phyloP scores from a whole-genome alignment of 2,113 vertebrate genomes.

The Empidonax alnorum region DNA sequence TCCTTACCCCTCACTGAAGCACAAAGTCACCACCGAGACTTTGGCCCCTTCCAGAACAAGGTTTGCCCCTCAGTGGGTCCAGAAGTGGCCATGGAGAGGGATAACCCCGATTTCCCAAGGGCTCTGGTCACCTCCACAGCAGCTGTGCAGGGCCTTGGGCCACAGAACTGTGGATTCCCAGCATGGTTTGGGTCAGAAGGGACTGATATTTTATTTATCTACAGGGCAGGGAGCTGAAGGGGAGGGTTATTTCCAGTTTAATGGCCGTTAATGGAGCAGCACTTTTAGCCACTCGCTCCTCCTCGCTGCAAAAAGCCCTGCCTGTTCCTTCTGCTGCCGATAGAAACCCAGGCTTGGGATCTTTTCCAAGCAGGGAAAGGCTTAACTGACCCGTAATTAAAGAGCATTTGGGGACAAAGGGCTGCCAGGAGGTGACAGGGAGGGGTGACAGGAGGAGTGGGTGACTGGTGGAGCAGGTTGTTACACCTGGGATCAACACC shows the following conservation, averaged over 20 bases:
- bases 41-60: neutral
- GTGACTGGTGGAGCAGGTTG: neutral
- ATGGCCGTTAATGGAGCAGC: neutral
- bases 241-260: neutral
- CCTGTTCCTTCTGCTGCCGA: neutral
- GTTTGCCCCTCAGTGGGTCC: neutral
- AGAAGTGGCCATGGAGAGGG: fast-evolving
- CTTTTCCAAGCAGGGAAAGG: constrained; percentile 14
- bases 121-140: neutral
- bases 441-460: constrained; percentile 57
- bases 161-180: fast-evolving
- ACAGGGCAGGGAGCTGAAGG: neutral
- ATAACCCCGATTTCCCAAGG: neutral
- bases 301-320: neutral
- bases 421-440: constrained; percentile 55
- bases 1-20: fast-evolving
- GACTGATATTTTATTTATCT: constrained; percentile 28
- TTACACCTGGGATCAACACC: neutral
- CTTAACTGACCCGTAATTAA: constrained; percentile 69
- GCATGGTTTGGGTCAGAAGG: neutral
- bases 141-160: neutral
- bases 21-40: neutral
- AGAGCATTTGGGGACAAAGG: constrained; percentile 56
- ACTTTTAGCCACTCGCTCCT: neutral
- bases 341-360: neutral